Evolutionary conservation across 1,140 invertebrate genomes (phyloP).

Genomic region (Drosophila quadrilineata): DNA sequence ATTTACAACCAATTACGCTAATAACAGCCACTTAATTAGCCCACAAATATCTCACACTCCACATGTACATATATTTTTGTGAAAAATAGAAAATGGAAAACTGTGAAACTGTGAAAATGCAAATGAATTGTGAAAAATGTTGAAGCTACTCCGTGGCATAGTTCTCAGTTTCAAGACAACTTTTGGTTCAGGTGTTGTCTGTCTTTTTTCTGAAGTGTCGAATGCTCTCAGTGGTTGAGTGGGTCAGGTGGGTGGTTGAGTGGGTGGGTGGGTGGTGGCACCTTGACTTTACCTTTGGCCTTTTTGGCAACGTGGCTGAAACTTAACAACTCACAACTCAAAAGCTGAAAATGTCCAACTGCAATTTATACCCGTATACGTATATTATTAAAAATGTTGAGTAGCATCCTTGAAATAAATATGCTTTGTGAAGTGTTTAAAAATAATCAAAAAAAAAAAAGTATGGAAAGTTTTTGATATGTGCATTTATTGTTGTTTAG

Average conservation of each 20-base stretch:
- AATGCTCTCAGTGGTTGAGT: constrained; percentile 1
- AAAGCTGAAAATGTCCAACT: constrained; percentile 29
- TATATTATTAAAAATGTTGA: constrained; percentile 21
- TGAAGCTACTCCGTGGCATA: constrained; percentile 32
- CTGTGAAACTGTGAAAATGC: no score
- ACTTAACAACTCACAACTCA: no score
- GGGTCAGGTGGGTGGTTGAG: not conserved
- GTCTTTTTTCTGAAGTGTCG: constrained; percentile 49
- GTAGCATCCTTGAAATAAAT: no score
- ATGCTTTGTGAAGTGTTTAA: no score
- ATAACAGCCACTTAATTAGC: constrained; percentile 39
- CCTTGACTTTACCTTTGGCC: constrained; percentile 64
- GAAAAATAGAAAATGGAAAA: constrained; percentile 6
- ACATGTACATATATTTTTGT: not conserved
- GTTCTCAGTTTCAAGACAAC: constrained; percentile 33
- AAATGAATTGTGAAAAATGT: constrained; percentile 39
- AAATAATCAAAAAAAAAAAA: no score
- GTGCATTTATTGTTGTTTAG: no score
- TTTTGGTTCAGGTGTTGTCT: constrained; percentile 62
- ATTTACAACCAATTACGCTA: constrained; percentile 41
- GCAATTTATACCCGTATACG: constrained; percentile 5
- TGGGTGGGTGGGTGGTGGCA: not conserved
- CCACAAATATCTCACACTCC: not conserved
- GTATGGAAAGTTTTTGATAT: no score
- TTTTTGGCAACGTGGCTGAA: constrained; percentile 51